Percentiles rank a stretch among this genome's conserved stretches.
Evolutionary conservation across 2,888 invertebrate species (phyloP).

Genomic region (Theodoxus fluviatilis): DNA sequence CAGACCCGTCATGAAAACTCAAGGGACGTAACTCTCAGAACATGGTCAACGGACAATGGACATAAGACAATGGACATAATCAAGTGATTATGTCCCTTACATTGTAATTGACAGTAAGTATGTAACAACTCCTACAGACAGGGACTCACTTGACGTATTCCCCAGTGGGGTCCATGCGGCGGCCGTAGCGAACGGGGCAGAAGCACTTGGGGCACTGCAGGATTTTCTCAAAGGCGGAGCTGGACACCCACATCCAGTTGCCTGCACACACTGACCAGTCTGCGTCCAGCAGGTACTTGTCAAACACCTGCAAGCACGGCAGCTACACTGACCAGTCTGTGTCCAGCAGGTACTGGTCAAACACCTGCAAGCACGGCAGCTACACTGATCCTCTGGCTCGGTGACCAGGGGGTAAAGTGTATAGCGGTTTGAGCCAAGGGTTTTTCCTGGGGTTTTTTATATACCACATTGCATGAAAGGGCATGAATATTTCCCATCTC

Average conservation of each 20-base stretch:
- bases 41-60: no score
- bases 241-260: conserved; percentile 64
- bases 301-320: conserved; percentile 54
- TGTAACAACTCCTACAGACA: background rate
- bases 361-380: conserved; percentile 52
- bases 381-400: no score
- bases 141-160: conserved; percentile 50
- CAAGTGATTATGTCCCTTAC: no score
- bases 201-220: conserved; percentile 57
- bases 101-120: background rate
- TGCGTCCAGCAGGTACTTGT: conserved; percentile 56
- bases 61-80: no score
- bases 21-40: no score
- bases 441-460: no score
- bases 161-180: conserved; percentile 58
- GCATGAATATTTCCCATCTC: no score
- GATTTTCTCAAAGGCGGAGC: conserved; percentile 61
- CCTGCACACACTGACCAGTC: conserved; percentile 64
- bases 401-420: no score
- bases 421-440: no score
- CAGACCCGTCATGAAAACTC: no score
- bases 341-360: conserved; percentile 56
- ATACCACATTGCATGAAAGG: no score
- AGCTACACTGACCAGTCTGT: conserved; percentile 63
- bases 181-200: conserved; percentile 58